These are phyloP conservation scores for Lytechinus variegatus DNA, from an alignment of 35 echinoderm and acorn worm genomes.

Conservation along the genomic window DNA sequence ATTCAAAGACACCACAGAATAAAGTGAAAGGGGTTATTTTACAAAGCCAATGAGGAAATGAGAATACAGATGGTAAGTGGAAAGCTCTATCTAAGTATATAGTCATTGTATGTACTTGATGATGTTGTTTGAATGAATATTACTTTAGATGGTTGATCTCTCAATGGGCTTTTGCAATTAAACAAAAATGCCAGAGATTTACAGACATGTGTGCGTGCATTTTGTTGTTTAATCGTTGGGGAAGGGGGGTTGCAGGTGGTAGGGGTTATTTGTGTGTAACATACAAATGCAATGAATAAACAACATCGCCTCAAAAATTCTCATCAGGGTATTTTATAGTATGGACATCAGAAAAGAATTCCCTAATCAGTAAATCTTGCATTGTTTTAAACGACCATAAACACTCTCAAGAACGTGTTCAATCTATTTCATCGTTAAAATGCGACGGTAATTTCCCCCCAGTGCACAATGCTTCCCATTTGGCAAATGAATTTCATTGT, in stretches of 20 bases:
- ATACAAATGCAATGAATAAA: neutral
- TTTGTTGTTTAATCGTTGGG: neutral
- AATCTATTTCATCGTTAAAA: neutral
- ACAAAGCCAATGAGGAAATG: neutral
- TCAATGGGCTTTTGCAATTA: no score
- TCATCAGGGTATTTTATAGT: neutral
- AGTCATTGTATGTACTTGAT: neutral
- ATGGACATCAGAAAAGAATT: neutral
- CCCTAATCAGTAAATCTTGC: neutral
- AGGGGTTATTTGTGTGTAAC: neutral
- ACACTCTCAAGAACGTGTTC: neutral
- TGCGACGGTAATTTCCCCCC: neutral
- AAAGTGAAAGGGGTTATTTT: neutral
- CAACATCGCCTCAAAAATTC: neutral
- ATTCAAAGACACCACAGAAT: neutral
- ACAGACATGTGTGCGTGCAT: neutral
- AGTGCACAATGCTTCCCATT: neutral
- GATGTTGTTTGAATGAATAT: neutral
- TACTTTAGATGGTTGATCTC: no score
- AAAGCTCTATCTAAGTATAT: neutral
- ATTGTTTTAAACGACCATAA: neutral
- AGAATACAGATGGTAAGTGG: neutral
- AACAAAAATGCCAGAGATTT: no score
- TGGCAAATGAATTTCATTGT: conserved; percentile 5
- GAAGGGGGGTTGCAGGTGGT: neutral